Evolutionary conservation across 1,140 invertebrate genomes (phyloP).

Genomic region (Aphidius ervi): DNA sequence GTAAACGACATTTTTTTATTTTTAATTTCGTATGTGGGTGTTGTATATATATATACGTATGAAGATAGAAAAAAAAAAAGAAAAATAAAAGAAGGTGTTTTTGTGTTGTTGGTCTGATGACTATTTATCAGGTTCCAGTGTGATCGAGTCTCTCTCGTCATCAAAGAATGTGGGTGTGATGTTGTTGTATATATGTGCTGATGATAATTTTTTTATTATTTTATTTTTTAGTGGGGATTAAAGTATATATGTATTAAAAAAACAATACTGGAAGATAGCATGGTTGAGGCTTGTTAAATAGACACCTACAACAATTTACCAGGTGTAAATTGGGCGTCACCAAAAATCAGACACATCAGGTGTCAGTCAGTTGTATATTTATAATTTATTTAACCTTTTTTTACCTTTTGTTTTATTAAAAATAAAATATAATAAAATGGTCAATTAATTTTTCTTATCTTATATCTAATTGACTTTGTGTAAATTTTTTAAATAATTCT

Average conservation of each 20-base stretch:
- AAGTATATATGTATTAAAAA: background rate
- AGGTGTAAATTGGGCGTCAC: conserved; percentile 44
- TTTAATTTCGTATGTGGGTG: background rate
- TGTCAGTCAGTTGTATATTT: conserved; percentile 17
- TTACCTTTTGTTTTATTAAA: no score
- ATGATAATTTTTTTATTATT: no score
- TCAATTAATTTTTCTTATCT: no score
- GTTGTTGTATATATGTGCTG: conserved; percentile 16
- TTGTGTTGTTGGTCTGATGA: background rate
- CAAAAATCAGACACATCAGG: conserved; percentile 19
- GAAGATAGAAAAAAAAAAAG: background rate
- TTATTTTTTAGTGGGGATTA: background rate
- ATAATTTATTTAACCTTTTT: no score
- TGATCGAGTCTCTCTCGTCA: conserved; percentile 44
- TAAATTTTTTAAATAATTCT: no score
- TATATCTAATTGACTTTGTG: no score
- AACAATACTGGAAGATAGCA: background rate
- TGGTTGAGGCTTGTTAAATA: conserved; percentile 9
- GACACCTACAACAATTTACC: conserved; percentile 19
- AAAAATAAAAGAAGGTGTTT: conserved; percentile 21
- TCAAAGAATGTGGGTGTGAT: conserved; percentile 52
- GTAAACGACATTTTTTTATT: no score
- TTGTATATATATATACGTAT: background rate
- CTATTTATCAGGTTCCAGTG: conserved; percentile 34
- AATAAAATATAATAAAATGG: no score